phyloP scores from a whole-genome alignment of 2,797 vertebrate species.

The Manis javanica region DNA sequence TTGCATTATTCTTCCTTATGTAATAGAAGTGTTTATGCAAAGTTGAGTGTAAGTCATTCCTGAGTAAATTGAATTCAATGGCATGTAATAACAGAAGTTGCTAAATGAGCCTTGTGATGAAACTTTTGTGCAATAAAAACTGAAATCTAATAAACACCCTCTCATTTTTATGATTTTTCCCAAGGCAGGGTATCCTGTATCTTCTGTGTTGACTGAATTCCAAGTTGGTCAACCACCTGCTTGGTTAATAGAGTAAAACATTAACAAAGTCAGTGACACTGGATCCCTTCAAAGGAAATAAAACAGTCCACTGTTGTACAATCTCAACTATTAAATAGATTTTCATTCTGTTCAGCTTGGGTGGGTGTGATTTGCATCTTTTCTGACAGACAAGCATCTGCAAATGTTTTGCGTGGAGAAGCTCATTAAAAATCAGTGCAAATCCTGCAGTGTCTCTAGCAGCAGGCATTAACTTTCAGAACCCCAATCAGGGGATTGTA shows the following conservation, averaged over 20 bases:
- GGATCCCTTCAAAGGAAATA: not conserved
- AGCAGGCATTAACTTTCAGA: slow-evolving; percentile 60
- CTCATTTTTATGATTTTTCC: not conserved
- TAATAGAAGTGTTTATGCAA: slow-evolving; percentile 10
- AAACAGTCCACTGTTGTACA: not conserved
- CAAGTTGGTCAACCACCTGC: not conserved
- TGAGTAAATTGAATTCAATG: not conserved
- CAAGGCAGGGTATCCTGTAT: not conserved
- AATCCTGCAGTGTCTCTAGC: not conserved
- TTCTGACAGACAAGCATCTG: slow-evolving; percentile 49
- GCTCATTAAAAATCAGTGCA: slow-evolving; percentile 70
- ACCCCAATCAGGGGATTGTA: not conserved
- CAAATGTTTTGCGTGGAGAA: slow-evolving; percentile 53
- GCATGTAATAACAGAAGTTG: not conserved
- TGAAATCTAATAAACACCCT: not conserved
- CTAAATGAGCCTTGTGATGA: slow-evolving; percentile 40
- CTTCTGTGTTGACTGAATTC: not conserved
- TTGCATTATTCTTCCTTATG: not conserved
- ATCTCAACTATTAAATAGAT: not conserved
- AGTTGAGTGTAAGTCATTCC: not conserved
- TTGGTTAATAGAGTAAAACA: slow-evolving; percentile 20
- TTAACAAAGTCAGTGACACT: not conserved
- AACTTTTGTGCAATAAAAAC: not conserved
- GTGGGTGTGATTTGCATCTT: slow-evolving; percentile 63
- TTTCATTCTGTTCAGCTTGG: slow-evolving; percentile 43